Conservation (phyloP, 2,797 vertebrate species). For the Gymnopithys bicolor region DNA sequence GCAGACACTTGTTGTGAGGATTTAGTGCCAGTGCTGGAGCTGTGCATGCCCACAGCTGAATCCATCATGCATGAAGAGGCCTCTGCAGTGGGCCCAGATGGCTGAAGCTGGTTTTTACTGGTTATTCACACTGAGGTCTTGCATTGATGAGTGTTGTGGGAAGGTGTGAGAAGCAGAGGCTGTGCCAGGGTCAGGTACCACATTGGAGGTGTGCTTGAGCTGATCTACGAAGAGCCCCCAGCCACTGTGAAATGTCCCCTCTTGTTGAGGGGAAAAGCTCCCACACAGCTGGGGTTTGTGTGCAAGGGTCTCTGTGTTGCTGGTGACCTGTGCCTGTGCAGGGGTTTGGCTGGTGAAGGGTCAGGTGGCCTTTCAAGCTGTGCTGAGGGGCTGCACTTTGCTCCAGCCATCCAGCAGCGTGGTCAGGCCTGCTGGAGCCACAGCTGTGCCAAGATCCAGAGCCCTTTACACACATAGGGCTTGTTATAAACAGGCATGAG, state of each 20-base stretch:
- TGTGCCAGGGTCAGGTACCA: too few relatives aligned
- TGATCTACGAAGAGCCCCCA: too few relatives aligned
- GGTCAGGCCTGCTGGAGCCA: not conserved
- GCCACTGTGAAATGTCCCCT: rapidly evolving
- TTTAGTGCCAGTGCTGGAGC: not conserved
- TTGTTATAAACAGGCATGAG: not conserved
- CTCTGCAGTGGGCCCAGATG: not conserved
- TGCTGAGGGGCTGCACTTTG: rapidly evolving
- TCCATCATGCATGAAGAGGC: rapidly evolving
- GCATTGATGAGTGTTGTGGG: rapidly evolving
- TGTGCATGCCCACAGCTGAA: not conserved
- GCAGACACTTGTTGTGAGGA: not conserved
- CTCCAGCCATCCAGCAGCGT: not conserved
- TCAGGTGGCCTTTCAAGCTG: not conserved
- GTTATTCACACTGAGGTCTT: rapidly evolving
- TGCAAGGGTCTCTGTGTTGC: not conserved
- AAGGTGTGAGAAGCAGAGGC: not conserved
- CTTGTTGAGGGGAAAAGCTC: not conserved
- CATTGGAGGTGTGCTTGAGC: not conserved
- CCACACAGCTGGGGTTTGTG: rapidly evolving
- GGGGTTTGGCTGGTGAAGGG: not conserved
- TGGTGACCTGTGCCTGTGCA: rapidly evolving
- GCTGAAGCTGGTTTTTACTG: not conserved
- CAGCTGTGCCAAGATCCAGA: rapidly evolving
- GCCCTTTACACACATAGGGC: rapidly evolving